Evolutionary conservation across 2,888 invertebrate genomes (phyloP).

Genomic region (Dicyrtomina minuta): DNA sequence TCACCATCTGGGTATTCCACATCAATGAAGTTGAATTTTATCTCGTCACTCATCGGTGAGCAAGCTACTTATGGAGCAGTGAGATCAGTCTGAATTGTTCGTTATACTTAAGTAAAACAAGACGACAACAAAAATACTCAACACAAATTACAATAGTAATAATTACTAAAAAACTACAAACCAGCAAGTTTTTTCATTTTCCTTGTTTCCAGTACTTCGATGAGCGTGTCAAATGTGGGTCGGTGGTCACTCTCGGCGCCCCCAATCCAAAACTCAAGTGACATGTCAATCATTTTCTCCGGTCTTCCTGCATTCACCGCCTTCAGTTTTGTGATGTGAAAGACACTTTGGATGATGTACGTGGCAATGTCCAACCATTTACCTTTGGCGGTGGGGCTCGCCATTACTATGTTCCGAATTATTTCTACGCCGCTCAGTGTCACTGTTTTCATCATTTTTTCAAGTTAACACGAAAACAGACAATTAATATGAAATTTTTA

Average conservation of each 20-base stretch:
- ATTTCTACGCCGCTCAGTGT: constrained; percentile 25
- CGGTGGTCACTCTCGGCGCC: constrained; percentile 5
- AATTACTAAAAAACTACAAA: background rate
- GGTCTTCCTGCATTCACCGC: constrained; percentile 28
- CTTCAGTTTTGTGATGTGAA: constrained; percentile 21
- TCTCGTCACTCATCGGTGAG: too few relatives aligned
- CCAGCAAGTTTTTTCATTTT: constrained; percentile 32
- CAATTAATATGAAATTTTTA: too few relatives aligned
- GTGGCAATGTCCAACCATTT: constrained; percentile 29
- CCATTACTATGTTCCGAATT: constrained; percentile 28
- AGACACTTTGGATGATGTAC: constrained; percentile 15
- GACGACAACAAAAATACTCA: too few relatives aligned
- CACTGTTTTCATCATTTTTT: too few relatives aligned
- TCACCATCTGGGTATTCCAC: too few relatives aligned
- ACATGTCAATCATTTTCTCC: constrained; percentile 34
- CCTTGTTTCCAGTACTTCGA: constrained; percentile 23
- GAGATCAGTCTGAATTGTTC: too few relatives aligned
- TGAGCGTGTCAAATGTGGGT: constrained; percentile 20
- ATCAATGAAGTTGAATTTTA: too few relatives aligned
- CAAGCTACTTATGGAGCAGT: too few relatives aligned
- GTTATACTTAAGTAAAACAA: too few relatives aligned
- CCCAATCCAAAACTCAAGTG: constrained; percentile 28
- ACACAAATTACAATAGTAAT: too few relatives aligned
- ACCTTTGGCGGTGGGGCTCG: constrained; percentile 24
- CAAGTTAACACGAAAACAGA: too few relatives aligned